Base-by-base conservation (phyloP, 2,113 vertebrate genomes). In the Haemorhous mexicanus region DNA sequence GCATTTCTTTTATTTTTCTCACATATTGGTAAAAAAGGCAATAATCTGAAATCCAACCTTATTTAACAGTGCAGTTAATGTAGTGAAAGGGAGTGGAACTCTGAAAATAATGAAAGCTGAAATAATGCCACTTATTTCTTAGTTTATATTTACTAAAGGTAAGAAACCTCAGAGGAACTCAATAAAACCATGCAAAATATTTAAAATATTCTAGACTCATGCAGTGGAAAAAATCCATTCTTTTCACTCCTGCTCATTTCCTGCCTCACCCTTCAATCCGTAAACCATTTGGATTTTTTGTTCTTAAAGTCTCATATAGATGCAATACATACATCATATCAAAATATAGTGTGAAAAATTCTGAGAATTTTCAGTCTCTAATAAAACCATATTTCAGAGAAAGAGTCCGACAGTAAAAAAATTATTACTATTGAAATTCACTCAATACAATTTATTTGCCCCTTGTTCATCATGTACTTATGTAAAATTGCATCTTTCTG, bases 1-100 rank as follows among this genome's bases (percentile, higher is more conserved):
- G 30, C 18, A 61, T 79, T 89, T 83, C 44, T 94, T 89, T 90
- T 52, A 21, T 95, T 96, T 96, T 96, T 95, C 28, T 80, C 66
- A 63, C 16, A 15, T 87, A 91, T 59, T 44, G 7, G 19, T 89
- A 59, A 83, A 75, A 87, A 87, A 35, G 21, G 5, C 18, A 79
- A 84, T 13, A 59, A 6, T 69, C 47, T 27, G 15, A 30, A 93
- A 94, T 90, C 23, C 32, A 68, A 16, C 26, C 13, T 79, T 93
- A 68, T 50, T 76, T 68, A 59, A 94, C 80, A 35, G 6, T 52
- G 47, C 14, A 56, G 9, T 11, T 52, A 64, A 10, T 24, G 46
- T 4, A 19, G 9, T 59, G 32, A 83, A 84, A 77, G 6, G 7
- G 6, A 69, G 2, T 22, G 9, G 30, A 88, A 64, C n/a, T 26